Evolutionary conservation across 2,797 vertebrate species (phyloP), one percentile per base, ranked within the genome.

Genomic region (Sphenopsis melanotis): DNA sequence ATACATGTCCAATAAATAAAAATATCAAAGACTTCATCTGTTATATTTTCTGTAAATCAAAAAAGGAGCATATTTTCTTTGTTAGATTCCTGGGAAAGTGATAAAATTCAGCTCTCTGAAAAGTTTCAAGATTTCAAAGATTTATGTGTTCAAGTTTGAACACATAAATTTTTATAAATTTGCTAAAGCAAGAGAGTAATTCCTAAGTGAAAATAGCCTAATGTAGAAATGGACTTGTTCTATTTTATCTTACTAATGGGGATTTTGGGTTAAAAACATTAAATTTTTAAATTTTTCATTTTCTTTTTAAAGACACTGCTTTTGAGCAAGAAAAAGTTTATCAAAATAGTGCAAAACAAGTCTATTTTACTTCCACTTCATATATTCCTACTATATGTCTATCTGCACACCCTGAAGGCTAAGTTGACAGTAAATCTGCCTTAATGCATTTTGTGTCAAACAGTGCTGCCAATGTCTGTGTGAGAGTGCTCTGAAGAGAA

Each of bases 391-490:
- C 29, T 72, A 12, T 47, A 57, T 12, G 3, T 87, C 63, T 92
- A 17, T 57, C 64, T 72, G 29, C 47, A 76, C 27, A 76, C 22
- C 15, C 56, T 76, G 66, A 89, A 91, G 50, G 11, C 39, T 74
- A 85, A 74, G 64, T 8, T 85, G 53, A 69, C 50, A 50, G 16
- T 41, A 89, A 79, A 87, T 94, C 76, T 94, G 11, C 63, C 42
- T 82, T 72, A 83, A 92, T 85, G 50, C 27, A 65, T 83, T 93
- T 89, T 52, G 11, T 47, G 42, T 68, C 78, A 82, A 83, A 36
- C 3, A 27, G 7, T 32, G 36, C 21, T 89, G 46, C 57, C 53
- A 66, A 8, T 34, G 10, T 47, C 71, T 87, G 14, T 50, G 22
- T 77, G 52, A 79, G 29, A 72, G 26, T 37, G 47, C 29, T 85